Percentiles rank a stretch among this genome's conserved stretches.
Evolutionary conservation across 1,140 invertebrate genomes (phyloP).

Genomic region (Drosophila bocki): DNA sequence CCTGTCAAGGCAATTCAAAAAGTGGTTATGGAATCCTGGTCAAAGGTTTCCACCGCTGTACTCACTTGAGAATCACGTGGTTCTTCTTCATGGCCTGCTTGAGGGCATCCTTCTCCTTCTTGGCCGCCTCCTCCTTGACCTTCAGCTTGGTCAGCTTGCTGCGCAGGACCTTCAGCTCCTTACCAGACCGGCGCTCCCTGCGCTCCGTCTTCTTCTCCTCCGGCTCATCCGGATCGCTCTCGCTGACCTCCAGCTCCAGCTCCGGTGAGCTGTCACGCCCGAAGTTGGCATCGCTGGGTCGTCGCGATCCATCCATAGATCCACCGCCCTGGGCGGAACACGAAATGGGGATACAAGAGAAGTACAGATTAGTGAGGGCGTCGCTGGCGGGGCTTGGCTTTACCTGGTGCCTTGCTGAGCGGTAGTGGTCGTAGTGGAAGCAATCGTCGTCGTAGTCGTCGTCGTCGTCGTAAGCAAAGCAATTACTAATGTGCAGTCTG

Average conservation of each 20-base stretch:
- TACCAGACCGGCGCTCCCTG: conserved; percentile 87
- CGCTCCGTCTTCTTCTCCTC: conserved; percentile 89
- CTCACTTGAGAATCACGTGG: conserved; percentile 89
- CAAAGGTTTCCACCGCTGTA: not conserved
- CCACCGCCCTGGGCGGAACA: conserved; percentile 66
- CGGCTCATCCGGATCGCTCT: conserved; percentile 90
- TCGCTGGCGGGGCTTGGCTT: conserved; percentile 20
- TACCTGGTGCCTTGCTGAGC: conserved; percentile 65
- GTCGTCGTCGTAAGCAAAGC: conserved; percentile 83
- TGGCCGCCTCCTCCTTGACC: conserved; percentile 91
- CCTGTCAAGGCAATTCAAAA: conserved; percentile 66
- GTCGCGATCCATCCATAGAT: conserved; percentile 71
- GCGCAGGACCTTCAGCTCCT: conserved; percentile 90
- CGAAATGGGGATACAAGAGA: not conserved
- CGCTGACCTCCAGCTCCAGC: conserved; percentile 85
- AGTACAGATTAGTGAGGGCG: not conserved
- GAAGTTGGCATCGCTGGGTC: conserved; percentile 74
- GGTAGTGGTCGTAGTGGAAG: conserved; percentile 64
- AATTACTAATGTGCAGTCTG: conserved; percentile 78
- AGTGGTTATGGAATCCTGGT: not conserved
- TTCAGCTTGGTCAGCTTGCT: conserved; percentile 92
- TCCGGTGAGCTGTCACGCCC: conserved; percentile 84
- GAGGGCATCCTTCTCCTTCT: conserved; percentile 91
- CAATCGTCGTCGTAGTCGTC: conserved; percentile 51
- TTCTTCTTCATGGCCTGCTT: conserved; percentile 93